Base-by-base conservation (phyloP, 2,113 vertebrate genomes). In the Chelonoidis abingdonii region DNA sequence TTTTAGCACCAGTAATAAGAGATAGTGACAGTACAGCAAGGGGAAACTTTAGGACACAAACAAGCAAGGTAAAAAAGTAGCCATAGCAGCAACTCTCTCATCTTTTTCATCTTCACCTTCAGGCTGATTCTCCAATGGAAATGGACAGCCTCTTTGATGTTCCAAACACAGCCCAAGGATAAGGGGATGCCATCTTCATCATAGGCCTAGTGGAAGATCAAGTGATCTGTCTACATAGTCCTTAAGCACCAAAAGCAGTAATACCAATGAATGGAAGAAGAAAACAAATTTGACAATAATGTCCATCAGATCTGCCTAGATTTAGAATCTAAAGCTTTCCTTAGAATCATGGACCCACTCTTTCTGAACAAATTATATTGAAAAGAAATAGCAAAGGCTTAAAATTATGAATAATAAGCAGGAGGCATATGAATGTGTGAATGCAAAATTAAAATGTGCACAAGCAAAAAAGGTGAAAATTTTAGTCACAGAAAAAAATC, bases 241-340 rank as follows among this genome's bases (percentile, higher is more conserved):
- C 49, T 53, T 41, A 84, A 91, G 35, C 17, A 69, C 16, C 62
- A 69, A 69, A 69, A 69, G 62, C 62, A 69, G 62, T n/a, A 92
- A 93, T 16, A 57, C 12, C 53, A 88, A 5, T 6, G 24, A 95
- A 89, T 38, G 2, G 38, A 83, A 69, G 11, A 90, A 82, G 72
- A 92, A 95, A 96, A 92, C 8, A 2, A 94, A 44, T 95, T 78
- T 94, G 80, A 90, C 78, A 95, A 62, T 17, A 29, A 84, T 27
- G 6, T 47, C 92, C 76, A 93, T 89, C 41, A 89, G 80, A 65
- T 19, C 83, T 87, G 22, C 49, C 89, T n/a, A 72, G 93, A 93
- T 6, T 29, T 29, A 38, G 83, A 94, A 93, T 84, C 59, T 62
- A 76, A 57, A 94, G 52, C n/a, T 47, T 93, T 93, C 6, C 69